Base-by-base conservation (phyloP, 2,113 vertebrate genomes). In the Damaliscus lunatus region DNA sequence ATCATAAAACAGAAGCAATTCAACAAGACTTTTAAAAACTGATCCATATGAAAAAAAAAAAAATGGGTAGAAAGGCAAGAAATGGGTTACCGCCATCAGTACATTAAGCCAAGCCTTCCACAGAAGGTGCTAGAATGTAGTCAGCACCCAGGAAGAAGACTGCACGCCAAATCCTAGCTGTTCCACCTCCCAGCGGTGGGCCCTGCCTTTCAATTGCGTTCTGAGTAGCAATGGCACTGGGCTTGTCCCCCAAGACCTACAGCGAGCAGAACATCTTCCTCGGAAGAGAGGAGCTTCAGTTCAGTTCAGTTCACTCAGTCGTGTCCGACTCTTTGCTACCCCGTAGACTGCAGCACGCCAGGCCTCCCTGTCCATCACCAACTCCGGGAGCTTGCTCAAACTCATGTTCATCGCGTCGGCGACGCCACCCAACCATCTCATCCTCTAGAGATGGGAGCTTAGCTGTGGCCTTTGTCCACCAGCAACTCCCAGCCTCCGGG, bases 161-260 rank as follows among this genome's bases (percentile, higher is more conserved):
- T 1, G 27, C 16, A 4, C 0, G 1, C 7, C 40, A 5, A 21
- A 23, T 9, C 23, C 81, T 15, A 40, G 50, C n/a, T 31, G 12
- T 1, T 4, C 64, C 78, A 7, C 50, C 8, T 60, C n/a, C 59
- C 1, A 19, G 86, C 43, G 0, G 48, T 2, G 10, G 55, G n/a
- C 52, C 43, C 4, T 6, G 23, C n/a, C 46, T 48, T 10, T 11
- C 3, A 4, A 7, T 1, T 33, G 9, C 0, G 0, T 89, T 9
- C 0, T 1, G 5, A 11, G 33, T 11, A 36, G 4, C 15, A 25
- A 0, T 0, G 9, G 4, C 2, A 3, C 0, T 6, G 7, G 11
- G 36, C 19, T 6, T 6, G 19, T 19, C 33, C 17, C 33, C 33
- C 14, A 3, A 5, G 4, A 2, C 52, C 27, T 33, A 1, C 0